These are phyloP conservation scores for Abscondita cerata DNA, from an alignment of 2,888 invertebrate genomes.

Conservation along the genomic window DNA sequence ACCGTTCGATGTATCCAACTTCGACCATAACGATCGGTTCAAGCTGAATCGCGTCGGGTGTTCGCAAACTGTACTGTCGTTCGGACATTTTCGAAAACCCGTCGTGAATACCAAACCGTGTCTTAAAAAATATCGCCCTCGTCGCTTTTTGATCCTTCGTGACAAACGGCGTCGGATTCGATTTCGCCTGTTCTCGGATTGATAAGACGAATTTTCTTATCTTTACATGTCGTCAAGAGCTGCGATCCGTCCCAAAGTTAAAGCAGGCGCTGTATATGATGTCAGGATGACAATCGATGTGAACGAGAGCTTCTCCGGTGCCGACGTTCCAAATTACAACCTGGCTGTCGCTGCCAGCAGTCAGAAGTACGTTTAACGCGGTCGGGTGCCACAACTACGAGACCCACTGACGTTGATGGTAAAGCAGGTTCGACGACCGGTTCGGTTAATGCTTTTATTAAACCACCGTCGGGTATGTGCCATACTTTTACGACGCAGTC, in stretches of 20 bases:
- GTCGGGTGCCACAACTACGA: slow-evolving; percentile 98
- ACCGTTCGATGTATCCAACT: slow-evolving; percentile 94
- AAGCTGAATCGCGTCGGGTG: slow-evolving; percentile 83
- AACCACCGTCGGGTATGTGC: slow-evolving; percentile 93
- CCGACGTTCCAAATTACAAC: slow-evolving; percentile 62
- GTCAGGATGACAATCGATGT: slow-evolving; percentile 91
- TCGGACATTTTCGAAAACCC: slow-evolving; percentile 96
- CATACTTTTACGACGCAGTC: slow-evolving; percentile 94
- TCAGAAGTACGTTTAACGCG: slow-evolving; percentile 91
- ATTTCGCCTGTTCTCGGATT: slow-evolving; percentile 90
- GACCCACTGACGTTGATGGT: slow-evolving; percentile 91
- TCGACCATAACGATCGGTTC: slow-evolving; percentile 93
- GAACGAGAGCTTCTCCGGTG: slow-evolving; percentile 87
- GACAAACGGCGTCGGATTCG: slow-evolving; percentile 85
- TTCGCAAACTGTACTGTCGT: slow-evolving; percentile 94
- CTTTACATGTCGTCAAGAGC: slow-evolving; percentile 94
- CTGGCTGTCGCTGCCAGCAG: slow-evolving; percentile 93
- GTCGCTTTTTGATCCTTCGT: slow-evolving; percentile 92
- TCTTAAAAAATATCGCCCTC: slow-evolving; percentile 85
- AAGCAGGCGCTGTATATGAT: slow-evolving; percentile 95
- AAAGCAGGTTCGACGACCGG: slow-evolving; percentile 91
- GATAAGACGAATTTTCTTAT: slow-evolving; percentile 91
- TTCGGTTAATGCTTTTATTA: slow-evolving; percentile 88
- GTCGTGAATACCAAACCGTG: slow-evolving; percentile 93
- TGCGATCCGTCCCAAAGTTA: slow-evolving; percentile 96